Conservation (phyloP, 37 sponge, comb jelly and placozoan species). For the Aplysina aerophoba region DNA sequence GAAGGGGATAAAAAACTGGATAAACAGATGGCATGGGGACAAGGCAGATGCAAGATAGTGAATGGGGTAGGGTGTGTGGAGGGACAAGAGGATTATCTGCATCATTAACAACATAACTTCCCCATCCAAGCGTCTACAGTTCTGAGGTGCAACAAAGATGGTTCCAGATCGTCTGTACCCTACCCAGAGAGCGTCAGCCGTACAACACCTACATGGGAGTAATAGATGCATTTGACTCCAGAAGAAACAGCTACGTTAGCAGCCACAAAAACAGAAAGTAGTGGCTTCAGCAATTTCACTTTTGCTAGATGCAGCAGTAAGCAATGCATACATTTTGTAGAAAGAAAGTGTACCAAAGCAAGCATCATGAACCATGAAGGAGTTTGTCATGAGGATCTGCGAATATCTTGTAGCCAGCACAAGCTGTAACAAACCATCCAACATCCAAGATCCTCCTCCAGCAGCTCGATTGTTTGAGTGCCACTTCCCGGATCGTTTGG, state of each 20-base stretch:
- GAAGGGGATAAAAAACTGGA: slow-evolving; percentile 5
- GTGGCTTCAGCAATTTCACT: not conserved
- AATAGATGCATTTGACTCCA: slow-evolving; percentile 14
- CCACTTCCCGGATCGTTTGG: not conserved
- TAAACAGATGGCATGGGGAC: not conserved
- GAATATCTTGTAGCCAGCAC: not conserved
- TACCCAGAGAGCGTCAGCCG: not conserved
- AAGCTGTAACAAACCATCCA: not conserved
- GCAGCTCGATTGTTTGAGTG: not conserved
- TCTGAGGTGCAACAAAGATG: not conserved
- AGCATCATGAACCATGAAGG: slow-evolving; percentile 4
- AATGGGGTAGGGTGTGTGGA: slow-evolving; percentile 9
- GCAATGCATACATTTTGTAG: slow-evolving; percentile 8
- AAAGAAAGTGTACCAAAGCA: not conserved
- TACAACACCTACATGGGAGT: slow-evolving; percentile 27
- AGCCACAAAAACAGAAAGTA: slow-evolving; percentile 25
- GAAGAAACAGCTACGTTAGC: slow-evolving; percentile 1
- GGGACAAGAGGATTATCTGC: not conserved
- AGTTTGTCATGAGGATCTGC: not conserved
- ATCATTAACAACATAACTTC: not conserved
- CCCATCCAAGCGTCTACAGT: not conserved
- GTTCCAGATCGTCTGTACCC: not conserved
- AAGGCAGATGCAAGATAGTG: not conserved
- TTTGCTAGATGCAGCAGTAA: too few species aligned
- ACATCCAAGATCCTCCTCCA: slow-evolving; percentile 14